Base-by-base conservation (phyloP, 2,113 vertebrate genomes). In the Catharus minimus region DNA sequence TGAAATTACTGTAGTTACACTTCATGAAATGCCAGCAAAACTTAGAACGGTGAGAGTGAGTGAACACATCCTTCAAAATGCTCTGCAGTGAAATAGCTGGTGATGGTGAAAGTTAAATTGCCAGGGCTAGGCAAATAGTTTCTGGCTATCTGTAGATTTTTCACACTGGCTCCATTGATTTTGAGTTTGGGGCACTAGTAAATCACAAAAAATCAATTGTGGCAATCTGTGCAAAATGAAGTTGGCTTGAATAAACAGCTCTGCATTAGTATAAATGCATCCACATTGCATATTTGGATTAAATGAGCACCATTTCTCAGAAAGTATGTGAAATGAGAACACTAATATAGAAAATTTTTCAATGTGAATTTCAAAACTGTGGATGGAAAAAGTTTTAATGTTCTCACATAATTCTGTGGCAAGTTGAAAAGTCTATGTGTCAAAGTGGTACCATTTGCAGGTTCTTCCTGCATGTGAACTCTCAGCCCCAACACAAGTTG, bases 201-300 rank as follows among this genome's bases (percentile, higher is more conserved):
- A 82, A 94, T 94, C 44, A 82, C 41, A 71, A 79, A 95, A 94
- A 92, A 89, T 92, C 85, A 68, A 89, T 87, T 79, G n/a, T 65
- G 49, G 56, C 38, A 61, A 85, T 79, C 28, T 92, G 23, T 82
- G 67, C 36, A 91, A 91, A 85, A 78, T 52, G 22, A 46, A 75
- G 7, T 44, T 33, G 16, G 39, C 60, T 78, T 87, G 57, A 75
- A 87, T 72, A 75, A 94, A 89, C 47, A 65, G 20, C 38, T 68
- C 33, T 38, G 0, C 21, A 22, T 61, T 61, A 72, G 38, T 60
- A 82, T 68, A 82, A 92, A 82, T 68, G 33, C 0, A 0, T 71
- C 27, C 19, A 60, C 19, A n/a, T 44, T 61, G n/a, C 10, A 53
- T 71, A 85, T 75, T 82, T 82, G 55, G 62, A 85, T 53, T 82